These are phyloP conservation scores for Corythornis cristatus DNA, from an alignment of 2,113 vertebrate species.

Conservation along the genomic window DNA sequence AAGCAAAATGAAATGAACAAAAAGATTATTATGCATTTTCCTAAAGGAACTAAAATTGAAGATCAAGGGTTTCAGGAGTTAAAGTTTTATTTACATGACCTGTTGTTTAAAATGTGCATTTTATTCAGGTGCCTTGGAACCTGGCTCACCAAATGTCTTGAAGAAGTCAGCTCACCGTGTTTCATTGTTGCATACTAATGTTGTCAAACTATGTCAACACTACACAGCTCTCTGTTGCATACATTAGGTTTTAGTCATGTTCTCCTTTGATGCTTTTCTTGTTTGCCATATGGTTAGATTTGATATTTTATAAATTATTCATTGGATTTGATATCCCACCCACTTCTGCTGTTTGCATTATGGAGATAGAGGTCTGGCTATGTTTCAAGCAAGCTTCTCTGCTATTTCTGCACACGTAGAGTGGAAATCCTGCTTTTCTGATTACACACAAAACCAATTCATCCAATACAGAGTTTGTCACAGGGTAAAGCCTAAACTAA, in stretches of 20 bases:
- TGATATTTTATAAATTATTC: conserved; percentile 7
- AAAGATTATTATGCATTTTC: not conserved
- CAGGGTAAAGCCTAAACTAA: not conserved
- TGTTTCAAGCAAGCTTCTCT: not conserved
- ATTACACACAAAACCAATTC: not conserved
- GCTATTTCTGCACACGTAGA: not conserved
- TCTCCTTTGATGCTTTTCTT: not conserved
- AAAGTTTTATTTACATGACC: not conserved
- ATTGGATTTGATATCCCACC: not conserved
- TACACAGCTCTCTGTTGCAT: not conserved
- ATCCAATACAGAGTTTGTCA: not conserved
- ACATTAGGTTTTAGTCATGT: not conserved
- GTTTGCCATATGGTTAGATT: not conserved
- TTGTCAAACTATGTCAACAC: not conserved
- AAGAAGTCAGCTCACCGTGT: not conserved
- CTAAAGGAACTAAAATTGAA: not conserved
- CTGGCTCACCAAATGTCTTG: not conserved
- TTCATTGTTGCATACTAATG: not conserved
- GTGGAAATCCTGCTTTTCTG: not conserved
- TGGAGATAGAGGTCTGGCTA: not conserved
- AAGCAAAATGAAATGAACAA: not conserved
- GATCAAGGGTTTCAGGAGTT: not conserved
- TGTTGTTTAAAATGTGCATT: not conserved
- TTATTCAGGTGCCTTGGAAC: not conserved
- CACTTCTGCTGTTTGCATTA: not conserved